A percentile compares a stretch with the other conserved stretches of the same genome.
phyloP scores from a whole-genome alignment of 2,888 invertebrate species.

The Venustoraphidia nigricollis region DNA sequence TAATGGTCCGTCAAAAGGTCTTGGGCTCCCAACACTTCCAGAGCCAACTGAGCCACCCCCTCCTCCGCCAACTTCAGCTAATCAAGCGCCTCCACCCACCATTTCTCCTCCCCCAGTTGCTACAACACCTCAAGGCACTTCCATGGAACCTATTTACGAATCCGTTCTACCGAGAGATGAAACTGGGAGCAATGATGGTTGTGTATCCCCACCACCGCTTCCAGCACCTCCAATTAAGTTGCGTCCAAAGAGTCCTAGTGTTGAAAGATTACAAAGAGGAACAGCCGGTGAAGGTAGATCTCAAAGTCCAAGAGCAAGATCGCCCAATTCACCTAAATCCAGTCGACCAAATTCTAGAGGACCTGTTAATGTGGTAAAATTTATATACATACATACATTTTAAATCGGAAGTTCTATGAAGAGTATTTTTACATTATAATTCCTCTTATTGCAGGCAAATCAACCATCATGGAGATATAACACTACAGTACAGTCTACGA shows the following conservation, averaged over 20 bases:
- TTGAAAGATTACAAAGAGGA: slow-evolving; percentile 21
- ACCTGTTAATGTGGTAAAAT: slow-evolving; percentile 29
- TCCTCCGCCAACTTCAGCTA: slow-evolving; percentile 37
- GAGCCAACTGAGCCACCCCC: slow-evolving; percentile 65
- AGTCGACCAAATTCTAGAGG: slow-evolving; percentile 34
- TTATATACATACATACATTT: no score
- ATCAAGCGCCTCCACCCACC: slow-evolving; percentile 33
- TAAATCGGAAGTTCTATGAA: no score
- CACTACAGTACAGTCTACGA: neutral
- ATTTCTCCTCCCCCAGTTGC: slow-evolving; percentile 19
- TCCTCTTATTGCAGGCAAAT: no score
- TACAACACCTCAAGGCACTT: slow-evolving; percentile 15
- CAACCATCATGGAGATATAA: no score
- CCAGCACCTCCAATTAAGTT: slow-evolving; percentile 29
- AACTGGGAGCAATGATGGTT: slow-evolving; percentile 14
- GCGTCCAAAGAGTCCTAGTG: slow-evolving; percentile 24
- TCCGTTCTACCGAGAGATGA: slow-evolving; percentile 61
- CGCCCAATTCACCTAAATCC: slow-evolving; percentile 30
- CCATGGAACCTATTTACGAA: slow-evolving; percentile 70
- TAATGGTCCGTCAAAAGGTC: slow-evolving; percentile 26
- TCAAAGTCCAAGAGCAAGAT: slow-evolving; percentile 16
- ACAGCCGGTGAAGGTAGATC: slow-evolving; percentile 16
- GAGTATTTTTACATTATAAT: no score
- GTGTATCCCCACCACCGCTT: slow-evolving; percentile 29
- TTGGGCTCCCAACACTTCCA: slow-evolving; percentile 48